Conservation (phyloP, 2,888 invertebrate species). For the Stomorhina lunata region DNA sequence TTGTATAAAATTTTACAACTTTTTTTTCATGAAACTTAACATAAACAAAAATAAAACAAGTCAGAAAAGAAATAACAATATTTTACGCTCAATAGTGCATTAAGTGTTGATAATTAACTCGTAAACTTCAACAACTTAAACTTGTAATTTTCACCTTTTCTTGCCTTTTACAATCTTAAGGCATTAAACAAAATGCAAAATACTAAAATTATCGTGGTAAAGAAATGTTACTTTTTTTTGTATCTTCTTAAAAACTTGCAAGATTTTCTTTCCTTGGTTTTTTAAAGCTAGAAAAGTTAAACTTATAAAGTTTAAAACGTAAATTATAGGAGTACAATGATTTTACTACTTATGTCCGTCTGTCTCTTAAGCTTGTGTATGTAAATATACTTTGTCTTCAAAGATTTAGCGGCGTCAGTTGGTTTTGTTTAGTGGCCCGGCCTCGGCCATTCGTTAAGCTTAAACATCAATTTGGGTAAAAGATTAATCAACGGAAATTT, state of each 20-base stretch:
- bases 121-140: conserved; percentile 55
- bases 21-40: neutral
- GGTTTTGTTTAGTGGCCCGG: neutral
- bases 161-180: neutral
- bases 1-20: neutral
- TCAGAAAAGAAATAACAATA: conserved; percentile 27
- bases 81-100: conserved; percentile 57
- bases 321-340: conserved; percentile 1
- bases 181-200: conserved; percentile 33
- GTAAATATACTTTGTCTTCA: neutral
- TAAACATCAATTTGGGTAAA: conserved; percentile 60
- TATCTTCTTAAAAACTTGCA: neutral
- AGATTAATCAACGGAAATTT: conserved; percentile 65
- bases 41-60: neutral
- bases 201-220: conserved; percentile 43
- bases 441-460: neutral
- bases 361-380: too few relatives aligned
- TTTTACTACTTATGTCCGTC: too few relatives aligned
- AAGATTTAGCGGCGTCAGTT: neutral
- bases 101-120: conserved; percentile 57
- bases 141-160: conserved; percentile 58
- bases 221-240: conserved; percentile 14
- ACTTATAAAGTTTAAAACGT: conserved; percentile 22
- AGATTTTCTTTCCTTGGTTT: neutral
- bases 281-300: neutral